phyloP scores from a whole-genome alignment of 2,888 invertebrate genomes.

The Calliscelio sp. region DNA sequence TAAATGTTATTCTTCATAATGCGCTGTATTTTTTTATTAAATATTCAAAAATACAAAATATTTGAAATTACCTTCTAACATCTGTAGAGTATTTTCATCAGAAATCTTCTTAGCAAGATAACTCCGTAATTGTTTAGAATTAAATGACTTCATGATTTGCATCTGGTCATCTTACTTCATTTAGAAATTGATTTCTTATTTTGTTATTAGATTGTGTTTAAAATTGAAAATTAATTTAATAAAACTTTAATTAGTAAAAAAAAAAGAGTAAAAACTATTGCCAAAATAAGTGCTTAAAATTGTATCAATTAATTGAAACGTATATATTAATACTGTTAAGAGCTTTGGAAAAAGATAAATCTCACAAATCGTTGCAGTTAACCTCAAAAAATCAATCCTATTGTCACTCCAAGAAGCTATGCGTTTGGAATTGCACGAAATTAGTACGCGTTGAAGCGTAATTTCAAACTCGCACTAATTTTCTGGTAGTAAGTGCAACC shows the following conservation, averaged over 20 bases:
- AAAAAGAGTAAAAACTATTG: too few species aligned
- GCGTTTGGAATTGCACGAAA: not conserved
- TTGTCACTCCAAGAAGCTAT: not conserved
- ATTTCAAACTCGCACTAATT: too few species aligned
- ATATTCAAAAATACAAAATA: constrained; percentile 7
- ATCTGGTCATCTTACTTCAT: constrained; percentile 21
- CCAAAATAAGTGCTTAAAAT: too few species aligned
- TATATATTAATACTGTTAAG: not conserved
- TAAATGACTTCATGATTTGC: constrained; percentile 44
- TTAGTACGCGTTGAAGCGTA: not conserved
- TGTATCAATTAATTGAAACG: too few species aligned
- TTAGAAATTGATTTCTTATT: constrained; percentile 9
- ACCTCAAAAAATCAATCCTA: constrained; percentile 2
- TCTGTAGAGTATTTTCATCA: constrained; percentile 41
- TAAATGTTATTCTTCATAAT: constrained; percentile 16
- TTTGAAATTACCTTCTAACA: constrained; percentile 38
- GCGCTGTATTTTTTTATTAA: constrained; percentile 21
- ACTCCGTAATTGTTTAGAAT: constrained; percentile 63
- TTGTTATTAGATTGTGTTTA: constrained; percentile 4
- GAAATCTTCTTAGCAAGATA: constrained; percentile 31
- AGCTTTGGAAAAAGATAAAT: constrained; percentile 14
- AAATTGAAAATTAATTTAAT: too few species aligned
- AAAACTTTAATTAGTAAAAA: too few species aligned
- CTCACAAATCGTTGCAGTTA: constrained; percentile 12
- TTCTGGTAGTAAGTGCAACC: too few species aligned